These are phyloP conservation scores for Melieria omissa DNA, from an alignment of 2,888 invertebrate genomes.

Conservation along the genomic window DNA sequence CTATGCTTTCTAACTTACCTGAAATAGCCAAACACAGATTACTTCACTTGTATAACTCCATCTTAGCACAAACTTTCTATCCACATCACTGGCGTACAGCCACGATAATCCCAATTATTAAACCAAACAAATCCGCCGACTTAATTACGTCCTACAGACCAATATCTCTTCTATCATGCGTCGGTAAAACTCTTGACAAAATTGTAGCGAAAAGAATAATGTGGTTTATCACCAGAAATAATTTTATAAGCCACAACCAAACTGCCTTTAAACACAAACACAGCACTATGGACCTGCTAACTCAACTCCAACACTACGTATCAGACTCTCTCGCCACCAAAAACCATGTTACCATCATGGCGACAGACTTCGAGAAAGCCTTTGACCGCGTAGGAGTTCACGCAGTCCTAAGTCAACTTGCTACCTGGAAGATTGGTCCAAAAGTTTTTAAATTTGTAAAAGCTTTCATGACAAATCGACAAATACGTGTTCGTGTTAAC, in stretches of 20 bases:
- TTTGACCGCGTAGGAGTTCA: constrained; percentile 14
- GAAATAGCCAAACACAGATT: neutral
- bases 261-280: neutral
- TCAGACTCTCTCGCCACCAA: constrained; percentile 7
- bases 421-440: neutral
- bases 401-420: constrained; percentile 3
- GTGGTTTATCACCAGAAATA: neutral
- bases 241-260: neutral
- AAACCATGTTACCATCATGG: constrained; percentile 4
- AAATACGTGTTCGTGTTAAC: neutral
- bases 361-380: constrained; percentile 20
- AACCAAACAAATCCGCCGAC: neutral
- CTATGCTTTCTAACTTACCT: neutral
- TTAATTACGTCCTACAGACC: neutral
- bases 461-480: constrained; percentile 10
- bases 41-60: neutral
- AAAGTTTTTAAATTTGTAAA: constrained; percentile 7
- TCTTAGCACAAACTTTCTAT: neutral
- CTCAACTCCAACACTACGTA: constrained; percentile 14
- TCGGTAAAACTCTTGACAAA: neutral
- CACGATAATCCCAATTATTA: neutral
- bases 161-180: neutral
- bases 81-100: constrained; percentile 1
- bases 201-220: neutral
- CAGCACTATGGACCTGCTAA: neutral